Conservation (phyloP, 2,797 vertebrate species). For the Sebastes trivittatus region DNA sequence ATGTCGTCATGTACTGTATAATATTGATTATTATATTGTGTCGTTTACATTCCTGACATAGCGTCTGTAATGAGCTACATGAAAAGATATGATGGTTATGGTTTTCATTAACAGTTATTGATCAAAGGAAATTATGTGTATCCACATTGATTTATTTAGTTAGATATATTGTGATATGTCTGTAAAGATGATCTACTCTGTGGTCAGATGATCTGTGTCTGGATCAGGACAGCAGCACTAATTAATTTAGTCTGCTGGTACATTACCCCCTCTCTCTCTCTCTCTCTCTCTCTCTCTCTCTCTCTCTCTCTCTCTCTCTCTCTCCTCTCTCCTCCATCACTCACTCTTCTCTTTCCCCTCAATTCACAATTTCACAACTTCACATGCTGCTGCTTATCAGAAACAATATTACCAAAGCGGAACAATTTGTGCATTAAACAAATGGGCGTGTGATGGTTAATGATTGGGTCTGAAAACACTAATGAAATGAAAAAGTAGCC, state of each 20-base stretch:
- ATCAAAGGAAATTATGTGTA: background rate
- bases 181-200: background rate
- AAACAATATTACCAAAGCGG: background rate
- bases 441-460: background rate
- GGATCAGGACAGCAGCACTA: background rate
- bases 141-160: background rate
- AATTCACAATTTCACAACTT: background rate
- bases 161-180: background rate
- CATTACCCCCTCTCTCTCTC: background rate
- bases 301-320: background rate
- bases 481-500: background rate
- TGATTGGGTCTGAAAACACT: background rate
- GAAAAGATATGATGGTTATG: background rate
- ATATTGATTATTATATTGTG: background rate
- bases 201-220: background rate
- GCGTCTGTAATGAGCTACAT: too few relatives aligned
- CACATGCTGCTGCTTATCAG: background rate
- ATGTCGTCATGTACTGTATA: background rate
- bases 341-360: background rate
- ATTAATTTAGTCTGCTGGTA: background rate
- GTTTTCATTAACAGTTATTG: background rate
- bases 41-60: background rate
- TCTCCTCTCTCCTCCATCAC: background rate
- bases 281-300: background rate
- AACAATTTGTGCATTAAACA: background rate